These are phyloP conservation scores for Ectemnius cavifrons DNA, from an alignment of 2,888 invertebrate genomes.

Conservation along the genomic window DNA sequence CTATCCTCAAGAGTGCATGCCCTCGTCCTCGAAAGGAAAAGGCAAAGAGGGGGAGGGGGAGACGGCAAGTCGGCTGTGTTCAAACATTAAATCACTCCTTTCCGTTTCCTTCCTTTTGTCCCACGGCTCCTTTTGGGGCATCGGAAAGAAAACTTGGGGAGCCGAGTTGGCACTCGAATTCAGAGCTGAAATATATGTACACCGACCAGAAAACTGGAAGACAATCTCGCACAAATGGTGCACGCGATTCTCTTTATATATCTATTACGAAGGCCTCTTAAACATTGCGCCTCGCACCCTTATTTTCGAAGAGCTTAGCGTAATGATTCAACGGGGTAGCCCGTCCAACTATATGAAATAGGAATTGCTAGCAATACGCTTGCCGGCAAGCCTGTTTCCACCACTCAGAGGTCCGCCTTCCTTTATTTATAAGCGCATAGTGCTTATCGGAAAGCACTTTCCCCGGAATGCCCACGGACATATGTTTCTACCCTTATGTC, in stretches of 20 bases:
- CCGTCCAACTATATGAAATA: not conserved
- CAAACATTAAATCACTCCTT: conserved; percentile 36
- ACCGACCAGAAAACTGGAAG: not conserved
- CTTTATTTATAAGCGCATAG: not conserved
- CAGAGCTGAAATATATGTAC: not conserved
- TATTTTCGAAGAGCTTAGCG: not conserved
- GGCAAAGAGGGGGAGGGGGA: no score
- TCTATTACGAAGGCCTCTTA: not conserved
- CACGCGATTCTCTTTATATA: not conserved
- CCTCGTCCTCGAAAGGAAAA: not conserved
- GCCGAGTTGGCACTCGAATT: conserved; percentile 9
- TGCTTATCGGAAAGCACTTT: conserved; percentile 15
- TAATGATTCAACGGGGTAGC: not conserved
- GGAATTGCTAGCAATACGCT: not conserved
- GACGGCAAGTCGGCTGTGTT: conserved; percentile 14
- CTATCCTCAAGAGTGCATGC: not conserved
- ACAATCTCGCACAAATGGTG: not conserved
- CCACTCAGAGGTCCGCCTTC: not conserved
- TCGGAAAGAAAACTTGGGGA: conserved; percentile 19
- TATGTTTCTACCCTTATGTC: not conserved
- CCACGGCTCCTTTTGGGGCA: conserved; percentile 9
- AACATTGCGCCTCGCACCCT: not conserved
- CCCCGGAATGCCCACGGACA: conserved; percentile 8
- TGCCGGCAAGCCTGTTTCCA: not conserved
- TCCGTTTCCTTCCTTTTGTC: conserved; percentile 24